Conservation (phyloP, 1,140 invertebrate genomes). For the Drosophila tsacasi region DNA sequence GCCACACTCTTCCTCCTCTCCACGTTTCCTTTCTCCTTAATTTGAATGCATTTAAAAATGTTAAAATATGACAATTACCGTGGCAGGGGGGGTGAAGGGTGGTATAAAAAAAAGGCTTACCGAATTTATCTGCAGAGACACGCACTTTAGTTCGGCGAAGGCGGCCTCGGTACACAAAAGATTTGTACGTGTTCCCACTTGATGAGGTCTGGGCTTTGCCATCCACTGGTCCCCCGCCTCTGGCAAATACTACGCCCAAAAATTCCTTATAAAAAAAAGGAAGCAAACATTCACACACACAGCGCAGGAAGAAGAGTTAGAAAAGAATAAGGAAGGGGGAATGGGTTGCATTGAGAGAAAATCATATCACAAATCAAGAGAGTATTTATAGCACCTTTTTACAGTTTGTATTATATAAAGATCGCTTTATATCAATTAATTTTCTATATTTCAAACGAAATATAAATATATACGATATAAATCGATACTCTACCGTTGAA, state of each 20-base stretch:
- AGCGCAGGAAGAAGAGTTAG: conserved; percentile 9
- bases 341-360: background rate
- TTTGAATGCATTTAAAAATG: conserved; percentile 84
- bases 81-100: background rate
- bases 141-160: conserved; percentile 48
- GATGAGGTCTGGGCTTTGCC: conserved; percentile 49
- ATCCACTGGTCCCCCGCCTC: conserved; percentile 1
- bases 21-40: conserved; percentile 43
- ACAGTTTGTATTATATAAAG: background rate
- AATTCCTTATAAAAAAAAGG: conserved; percentile 38
- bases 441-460: background rate
- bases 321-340: conserved; percentile 9
- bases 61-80: conserved; percentile 75
- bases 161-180: conserved; percentile 62
- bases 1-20: conserved; percentile 11
- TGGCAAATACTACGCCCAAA: conserved; percentile 41
- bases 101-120: conserved; percentile 9
- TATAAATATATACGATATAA: too few relatives aligned
- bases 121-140: conserved; percentile 64
- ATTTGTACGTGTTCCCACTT: conserved; percentile 82
- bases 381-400: background rate
- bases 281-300: background rate
- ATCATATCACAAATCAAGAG: background rate
- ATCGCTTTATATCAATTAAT: background rate
- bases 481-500: background rate